Evolutionary conservation across 2,888 invertebrate genomes (phyloP).

Genomic region (Chesias legatella): DNA sequence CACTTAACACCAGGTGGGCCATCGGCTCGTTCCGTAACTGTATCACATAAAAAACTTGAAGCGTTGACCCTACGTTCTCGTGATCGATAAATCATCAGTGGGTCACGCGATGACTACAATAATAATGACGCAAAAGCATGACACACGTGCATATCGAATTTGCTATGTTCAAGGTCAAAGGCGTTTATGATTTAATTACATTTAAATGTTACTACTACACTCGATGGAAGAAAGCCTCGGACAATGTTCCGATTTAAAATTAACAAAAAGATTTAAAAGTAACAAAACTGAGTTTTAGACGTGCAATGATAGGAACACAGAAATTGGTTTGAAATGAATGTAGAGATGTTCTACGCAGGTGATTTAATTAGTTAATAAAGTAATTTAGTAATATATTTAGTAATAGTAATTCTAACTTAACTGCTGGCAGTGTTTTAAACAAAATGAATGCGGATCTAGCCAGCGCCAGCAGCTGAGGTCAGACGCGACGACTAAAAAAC

Average conservation of each 20-base stretch:
- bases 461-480: constrained; percentile 3
- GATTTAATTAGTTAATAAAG: neutral
- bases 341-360: too few species aligned
- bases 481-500: constrained; percentile 14
- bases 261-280: too few species aligned
- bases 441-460: constrained; percentile 1
- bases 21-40: too few species aligned
- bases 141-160: constrained; percentile 9
- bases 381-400: neutral
- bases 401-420: neutral
- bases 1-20: too few species aligned
- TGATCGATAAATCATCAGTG: constrained; percentile 1
- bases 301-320: too few species aligned
- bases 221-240: too few species aligned
- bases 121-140: constrained; percentile 11
- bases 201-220: neutral
- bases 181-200: neutral
- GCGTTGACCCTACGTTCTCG: too few species aligned
- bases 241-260: too few species aligned
- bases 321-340: too few species aligned
- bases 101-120: constrained; percentile 17
- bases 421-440: neutral
- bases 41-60: too few species aligned
- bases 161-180: constrained; percentile 4
- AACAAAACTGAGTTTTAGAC: too few species aligned